phyloP scores from a whole-genome alignment of 2,888 invertebrate species.

The Campoplex capitator region DNA sequence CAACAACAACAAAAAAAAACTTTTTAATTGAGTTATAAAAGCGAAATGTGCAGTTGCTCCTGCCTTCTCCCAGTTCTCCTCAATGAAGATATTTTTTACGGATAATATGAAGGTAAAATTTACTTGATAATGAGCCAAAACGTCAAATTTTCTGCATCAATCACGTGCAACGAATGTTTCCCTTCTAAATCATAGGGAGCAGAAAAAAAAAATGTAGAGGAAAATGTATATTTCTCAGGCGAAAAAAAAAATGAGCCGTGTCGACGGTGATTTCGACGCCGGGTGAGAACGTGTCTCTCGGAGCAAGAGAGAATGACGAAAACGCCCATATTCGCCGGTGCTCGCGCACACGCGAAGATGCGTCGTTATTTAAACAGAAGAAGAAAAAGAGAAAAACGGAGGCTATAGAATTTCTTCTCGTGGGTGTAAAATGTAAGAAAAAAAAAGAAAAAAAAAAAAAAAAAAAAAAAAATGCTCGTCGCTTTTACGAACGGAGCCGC shows the following conservation, averaged over 20 bases:
- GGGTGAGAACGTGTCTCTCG: constrained; percentile 5
- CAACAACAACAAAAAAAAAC: no score
- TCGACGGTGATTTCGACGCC: constrained; percentile 5
- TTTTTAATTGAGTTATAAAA: no score
- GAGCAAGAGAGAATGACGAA: constrained; percentile 22
- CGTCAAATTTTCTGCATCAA: not conserved
- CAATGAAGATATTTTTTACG: no score
- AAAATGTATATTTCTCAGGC: not conserved
- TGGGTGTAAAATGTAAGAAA: constrained; percentile 30
- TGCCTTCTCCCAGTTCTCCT: no score
- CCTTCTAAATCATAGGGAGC: not conserved
- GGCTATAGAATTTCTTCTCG: constrained; percentile 9
- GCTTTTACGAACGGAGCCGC: constrained; percentile 2
- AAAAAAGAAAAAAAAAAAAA: not conserved
- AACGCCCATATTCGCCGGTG: constrained; percentile 6
- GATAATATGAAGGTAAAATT: no score
- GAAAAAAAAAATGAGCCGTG: not conserved
- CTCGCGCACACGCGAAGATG: not conserved
- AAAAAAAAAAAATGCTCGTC: constrained; percentile 5
- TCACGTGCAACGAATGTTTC: not conserved
- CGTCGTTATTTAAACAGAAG: constrained; percentile 17
- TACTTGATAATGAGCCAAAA: no score
- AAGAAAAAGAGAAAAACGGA: not conserved
- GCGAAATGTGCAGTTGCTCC: no score
- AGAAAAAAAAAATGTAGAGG: not conserved